Evolutionary conservation across 2,797 vertebrate genomes (phyloP), one percentile per base, ranked within the genome.

Genomic region (Saxicola maurus): DNA sequence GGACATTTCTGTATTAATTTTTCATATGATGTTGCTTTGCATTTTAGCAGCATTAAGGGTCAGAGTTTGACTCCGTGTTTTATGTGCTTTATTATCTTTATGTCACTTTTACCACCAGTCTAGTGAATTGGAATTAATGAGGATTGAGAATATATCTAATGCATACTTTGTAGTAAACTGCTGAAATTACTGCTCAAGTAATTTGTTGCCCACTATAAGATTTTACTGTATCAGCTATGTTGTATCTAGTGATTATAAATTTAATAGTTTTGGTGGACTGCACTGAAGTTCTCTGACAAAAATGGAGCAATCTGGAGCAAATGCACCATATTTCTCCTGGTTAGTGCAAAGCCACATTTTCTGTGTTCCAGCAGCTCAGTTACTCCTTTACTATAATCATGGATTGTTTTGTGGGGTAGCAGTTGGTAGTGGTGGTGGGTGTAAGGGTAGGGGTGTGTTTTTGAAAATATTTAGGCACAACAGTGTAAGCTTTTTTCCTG

Each of bases 121-220:
- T 61, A 28, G 52, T 89, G 73, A 93, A 55, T 90, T 92, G 66
- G 66, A 94, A 93, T 93, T 87, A 89, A 91, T 89, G 82, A 91
- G 48, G 51, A 90, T 9, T 92, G 78, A 89, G 72, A 87, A 89
- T 59, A 48, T 11, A 72, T 93, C 33, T 87, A 80, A 78, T 61
- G 35, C 55, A 59, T 21, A 62, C 30, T 78, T 87, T n/a, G 62
- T 65, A 68, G 73, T 31, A 86, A 87, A 87, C 35, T 78, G n/a
- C 61, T 82, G 57, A 57, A 91, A 90, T 84, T 90, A 82, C 61
- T 67, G 57, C 72, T 74, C 40, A 52, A 57, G 53, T 87, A 94
- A 92, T 93, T 92, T 89, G 35, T 81, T 90, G 30, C 48, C 38
- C 33, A 24, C 6, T 59, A 0, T 51, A 81, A 87, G 51, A 55